These are phyloP conservation scores for Acipenser oxyrinchus DNA, from an alignment of 2,797 vertebrate genomes.

Conservation along the genomic window DNA sequence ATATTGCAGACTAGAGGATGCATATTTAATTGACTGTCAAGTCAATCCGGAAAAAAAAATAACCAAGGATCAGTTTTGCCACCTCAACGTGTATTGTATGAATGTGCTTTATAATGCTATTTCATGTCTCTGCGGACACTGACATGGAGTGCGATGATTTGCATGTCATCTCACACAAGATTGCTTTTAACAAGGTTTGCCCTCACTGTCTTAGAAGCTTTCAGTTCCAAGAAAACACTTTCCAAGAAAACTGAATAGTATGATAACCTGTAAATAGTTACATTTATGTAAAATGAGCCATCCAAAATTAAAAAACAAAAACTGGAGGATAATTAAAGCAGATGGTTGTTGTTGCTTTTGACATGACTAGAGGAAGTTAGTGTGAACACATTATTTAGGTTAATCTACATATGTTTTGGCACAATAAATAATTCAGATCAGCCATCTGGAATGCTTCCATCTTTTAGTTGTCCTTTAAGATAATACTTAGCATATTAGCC, in stretches of 20 bases:
- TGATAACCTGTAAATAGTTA: slow-evolving; percentile 3
- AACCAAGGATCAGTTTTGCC: not conserved
- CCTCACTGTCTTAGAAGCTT: slow-evolving; percentile 22
- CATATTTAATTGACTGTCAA: slow-evolving; percentile 14
- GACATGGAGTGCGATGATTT: slow-evolving; percentile 10
- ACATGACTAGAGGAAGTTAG: slow-evolving; percentile 25
- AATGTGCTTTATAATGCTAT: too few species aligned
- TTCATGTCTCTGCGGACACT: too few species aligned
- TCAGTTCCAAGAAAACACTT: slow-evolving; percentile 25
- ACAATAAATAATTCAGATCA: slow-evolving; percentile 29
- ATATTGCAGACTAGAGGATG: not conserved
- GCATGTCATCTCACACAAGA: slow-evolving; percentile 8
- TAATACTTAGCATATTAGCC: too few species aligned
- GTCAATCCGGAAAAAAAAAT: not conserved
- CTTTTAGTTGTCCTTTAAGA: slow-evolving; percentile 24
- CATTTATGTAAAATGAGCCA: too few species aligned
- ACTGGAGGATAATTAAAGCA: slow-evolving; percentile 25
- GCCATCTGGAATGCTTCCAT: slow-evolving; percentile 31
- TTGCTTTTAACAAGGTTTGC: not conserved
- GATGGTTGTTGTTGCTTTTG: slow-evolving; percentile 29
- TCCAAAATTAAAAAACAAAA: slow-evolving; percentile 5
- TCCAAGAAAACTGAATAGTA: slow-evolving; percentile 18
- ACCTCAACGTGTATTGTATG: not conserved
- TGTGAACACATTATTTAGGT: slow-evolving; percentile 24
- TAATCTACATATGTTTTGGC: slow-evolving; percentile 44